Base-by-base conservation (phyloP, 2,888 invertebrate species). In the Mythimna lalbum region DNA sequence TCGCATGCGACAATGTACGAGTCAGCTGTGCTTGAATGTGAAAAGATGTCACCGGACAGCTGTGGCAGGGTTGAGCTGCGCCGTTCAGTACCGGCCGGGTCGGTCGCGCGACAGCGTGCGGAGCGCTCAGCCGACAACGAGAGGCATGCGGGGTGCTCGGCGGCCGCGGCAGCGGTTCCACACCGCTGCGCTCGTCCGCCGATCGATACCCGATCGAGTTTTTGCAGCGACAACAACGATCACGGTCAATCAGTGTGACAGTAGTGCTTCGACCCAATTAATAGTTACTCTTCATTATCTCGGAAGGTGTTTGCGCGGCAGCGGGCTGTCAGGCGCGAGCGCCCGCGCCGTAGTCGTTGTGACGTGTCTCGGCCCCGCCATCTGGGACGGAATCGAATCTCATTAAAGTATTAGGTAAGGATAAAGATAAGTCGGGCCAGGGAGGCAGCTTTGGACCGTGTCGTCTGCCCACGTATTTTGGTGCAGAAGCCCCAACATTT, bases 241-340 rank as follows among this genome's bases (percentile, higher is more conserved):
- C 77, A 74, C n/a, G n/a, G n/a, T n/a, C n/a, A n/a, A 61, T 78
- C 76, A 68, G 69, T 60, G 71, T 72, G 68, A 76, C 71, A 77
- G 74, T 69, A 71, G 62, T 66, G 74, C 76, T 68, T 70, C 76
- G 68, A 70, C 69, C 84, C 83, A 83, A 86, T 87, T 83, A 84
- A 81, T 83, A 82, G 81, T 81, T 82, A 80, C 70, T 76, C 73
- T 80, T 82, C 73, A 83, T 81, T 77, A 80, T 68, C 73, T 74
- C 59, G 57, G 56, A 59, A 47, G 60, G 70, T 75, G 75, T 81
- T 36, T 36, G 33, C n/a, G n/a, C n/a, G n/a, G n/a, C n/a, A n/a
- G n/a, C n/a, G n/a, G n/a, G n/a, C n/a, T n/a, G n/a, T n/a, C n/a
- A n/a, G n/a, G n/a, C n/a, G n/a, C n/a, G n/a, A n/a, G n/a, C n/a